phyloP scores from a whole-genome alignment of 2,888 invertebrate species.

The Brachyptera risi region DNA sequence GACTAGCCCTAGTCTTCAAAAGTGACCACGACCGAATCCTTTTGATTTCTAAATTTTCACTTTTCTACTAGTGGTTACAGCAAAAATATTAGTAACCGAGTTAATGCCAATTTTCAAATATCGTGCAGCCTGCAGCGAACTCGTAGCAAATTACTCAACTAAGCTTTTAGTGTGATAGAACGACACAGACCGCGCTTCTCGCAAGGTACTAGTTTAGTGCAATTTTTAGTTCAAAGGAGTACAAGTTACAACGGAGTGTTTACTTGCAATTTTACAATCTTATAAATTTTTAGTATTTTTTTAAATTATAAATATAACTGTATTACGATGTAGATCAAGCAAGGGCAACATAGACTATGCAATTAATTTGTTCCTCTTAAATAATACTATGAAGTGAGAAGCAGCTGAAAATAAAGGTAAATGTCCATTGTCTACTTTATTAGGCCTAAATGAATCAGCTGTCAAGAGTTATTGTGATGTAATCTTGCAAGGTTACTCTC shows the following conservation, averaged over 20 bases:
- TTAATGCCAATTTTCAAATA: too few relatives aligned
- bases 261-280: conserved; percentile 15
- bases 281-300: conserved; percentile 17
- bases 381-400: conserved; percentile 2
- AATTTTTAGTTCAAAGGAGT: conserved; percentile 4
- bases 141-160: background rate
- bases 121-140: background rate
- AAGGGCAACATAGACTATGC: background rate
- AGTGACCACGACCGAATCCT: too few relatives aligned
- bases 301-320: background rate
- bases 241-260: conserved; percentile 9
- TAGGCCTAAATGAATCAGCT: conserved; percentile 14
- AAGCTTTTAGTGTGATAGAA: too few relatives aligned
- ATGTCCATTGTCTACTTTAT: conserved; percentile 9
- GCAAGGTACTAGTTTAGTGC: background rate
- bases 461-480: background rate
- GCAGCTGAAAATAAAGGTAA: conserved; percentile 6
- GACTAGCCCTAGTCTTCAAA: too few relatives aligned
- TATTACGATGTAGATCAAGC: conserved; percentile 10
- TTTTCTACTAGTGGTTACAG: too few relatives aligned
- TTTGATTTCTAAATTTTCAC: too few relatives aligned
- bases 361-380: background rate
- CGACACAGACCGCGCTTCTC: too few relatives aligned
- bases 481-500: conserved; percentile 8
- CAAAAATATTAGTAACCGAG: too few relatives aligned